A percentile compares a stretch with the other conserved stretches of the same genome.
These are phyloP conservation scores for Sylvilagus bachmani DNA, from an alignment of 2,113 vertebrate genomes.

Conservation along the genomic window DNA sequence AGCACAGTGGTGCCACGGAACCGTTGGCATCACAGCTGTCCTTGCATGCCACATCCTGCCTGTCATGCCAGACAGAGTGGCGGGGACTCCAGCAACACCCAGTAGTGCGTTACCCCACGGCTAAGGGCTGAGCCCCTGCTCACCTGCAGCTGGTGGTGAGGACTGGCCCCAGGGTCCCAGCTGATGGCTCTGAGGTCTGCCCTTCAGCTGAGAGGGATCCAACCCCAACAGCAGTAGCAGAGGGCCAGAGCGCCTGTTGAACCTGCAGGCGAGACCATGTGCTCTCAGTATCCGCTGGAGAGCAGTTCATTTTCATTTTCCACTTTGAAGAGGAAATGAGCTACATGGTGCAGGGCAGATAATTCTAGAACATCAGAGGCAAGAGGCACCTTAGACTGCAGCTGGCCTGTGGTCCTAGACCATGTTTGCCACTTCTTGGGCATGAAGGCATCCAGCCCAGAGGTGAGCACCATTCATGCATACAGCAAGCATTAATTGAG, in stretches of 20 bases:
- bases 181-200: neutral
- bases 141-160: neutral
- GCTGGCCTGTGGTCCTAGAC: neutral
- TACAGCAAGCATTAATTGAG: neutral
- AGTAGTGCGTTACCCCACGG: neutral
- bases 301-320: neutral
- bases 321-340: slow-evolving; percentile 54
- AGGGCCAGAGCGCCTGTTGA: neutral
- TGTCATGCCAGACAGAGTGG: neutral
- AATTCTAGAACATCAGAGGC: slow-evolving; percentile 33
- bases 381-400: neutral
- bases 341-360: neutral
- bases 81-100: too few relatives aligned
- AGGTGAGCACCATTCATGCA: neutral
- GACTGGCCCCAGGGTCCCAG: neutral
- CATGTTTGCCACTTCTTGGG: neutral
- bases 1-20: neutral
- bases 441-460: neutral
- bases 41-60: slow-evolving; percentile 68
- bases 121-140: slow-evolving; percentile 15
- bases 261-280: slow-evolving; percentile 4
- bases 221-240: too few relatives aligned
- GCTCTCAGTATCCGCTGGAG: neutral
- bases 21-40: neutral
- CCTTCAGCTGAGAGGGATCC: too few relatives aligned